These are phyloP conservation scores for Zaprionus taronus DNA, from an alignment of 1,140 invertebrate species.

Conservation along the genomic window DNA sequence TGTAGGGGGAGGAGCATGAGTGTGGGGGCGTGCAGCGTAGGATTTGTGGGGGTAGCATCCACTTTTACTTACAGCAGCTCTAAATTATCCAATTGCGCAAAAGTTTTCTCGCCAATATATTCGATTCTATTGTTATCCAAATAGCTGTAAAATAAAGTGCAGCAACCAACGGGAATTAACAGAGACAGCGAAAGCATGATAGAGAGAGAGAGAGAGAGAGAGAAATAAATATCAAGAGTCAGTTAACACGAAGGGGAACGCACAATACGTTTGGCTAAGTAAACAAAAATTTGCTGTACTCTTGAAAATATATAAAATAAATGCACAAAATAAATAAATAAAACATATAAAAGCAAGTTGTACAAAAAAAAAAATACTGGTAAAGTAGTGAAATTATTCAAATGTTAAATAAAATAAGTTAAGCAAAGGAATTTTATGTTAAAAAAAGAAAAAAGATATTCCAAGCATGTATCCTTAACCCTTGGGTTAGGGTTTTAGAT, in stretches of 20 bases:
- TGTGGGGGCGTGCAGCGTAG: not conserved
- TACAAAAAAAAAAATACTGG: too few relatives aligned
- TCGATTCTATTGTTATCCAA: conserved; percentile 85
- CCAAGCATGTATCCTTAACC: too few relatives aligned
- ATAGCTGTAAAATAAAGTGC: conserved; percentile 78
- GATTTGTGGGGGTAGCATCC: not conserved
- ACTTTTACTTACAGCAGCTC: conserved; percentile 85
- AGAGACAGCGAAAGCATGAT: not conserved
- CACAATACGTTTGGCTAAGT: not conserved
- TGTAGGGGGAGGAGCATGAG: not conserved
- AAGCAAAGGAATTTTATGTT: too few relatives aligned
- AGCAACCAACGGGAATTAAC: conserved; percentile 16
- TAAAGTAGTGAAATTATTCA: too few relatives aligned
- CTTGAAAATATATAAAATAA: not conserved
- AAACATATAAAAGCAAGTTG: too few relatives aligned
- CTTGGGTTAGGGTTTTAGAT: too few relatives aligned
- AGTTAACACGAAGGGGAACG: not conserved
- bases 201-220: not conserved
- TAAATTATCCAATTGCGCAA: conserved; percentile 84
- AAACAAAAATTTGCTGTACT: not conserved
- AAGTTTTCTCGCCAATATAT: conserved; percentile 84
- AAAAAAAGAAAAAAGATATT: too few relatives aligned
- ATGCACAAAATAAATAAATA: too few relatives aligned
- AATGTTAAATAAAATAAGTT: too few relatives aligned
- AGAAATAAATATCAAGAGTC: not conserved